Evolutionary conservation across 2,888 invertebrate species (phyloP), one percentile per base, ranked within the genome.

Genomic region (Antitype chi): DNA sequence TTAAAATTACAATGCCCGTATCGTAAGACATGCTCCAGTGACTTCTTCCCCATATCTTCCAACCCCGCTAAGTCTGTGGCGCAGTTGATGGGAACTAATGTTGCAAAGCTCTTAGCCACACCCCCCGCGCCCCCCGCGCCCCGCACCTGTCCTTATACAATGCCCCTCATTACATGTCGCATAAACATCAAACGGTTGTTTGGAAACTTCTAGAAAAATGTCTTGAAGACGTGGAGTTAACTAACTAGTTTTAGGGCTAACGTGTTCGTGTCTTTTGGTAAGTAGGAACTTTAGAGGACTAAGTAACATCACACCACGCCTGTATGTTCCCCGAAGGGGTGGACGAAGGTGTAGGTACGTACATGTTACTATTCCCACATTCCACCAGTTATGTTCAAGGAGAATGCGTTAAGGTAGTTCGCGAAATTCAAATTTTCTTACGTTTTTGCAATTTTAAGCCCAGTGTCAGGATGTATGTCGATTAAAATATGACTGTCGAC

Each of bases 71-170:
- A 92, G 90, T 91, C 91, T 88, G 87, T 87, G 86, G 86, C 89
- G 82, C 90, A 87, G 90, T 92, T 93, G 94, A 94, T 95, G 92
- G 91, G 92, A 93, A 94, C 94, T 95, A 95, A 95, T 94, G 95
- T 92, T 90, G 90, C 94, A 93, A 94, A 94, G 94, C 95, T 95
- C 94, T 94, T 92, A 94, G 92, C 89, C 53, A 53, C 69, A 15
- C 60, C 20, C 68, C 70, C 71, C 68, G 17, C 17, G 7, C 53
- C 64, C 71, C 73, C 67, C 43, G 11, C 28, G 77, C 85, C 85
- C 86, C 87, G 89, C 91, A 89, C 90, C 90, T 91, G 89, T 88
- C 89, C 85, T 89, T 85, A 89, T 83, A 91, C 88, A 88, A 87
- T 89, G 82, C 84, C 82, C 83, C 88, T 91, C 88, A 91, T 90